Evolutionary conservation across 2,113 vertebrate genomes (phyloP), one percentile per base, ranked within the genome.

Genomic region (Megaleporinus macrocephalus): DNA sequence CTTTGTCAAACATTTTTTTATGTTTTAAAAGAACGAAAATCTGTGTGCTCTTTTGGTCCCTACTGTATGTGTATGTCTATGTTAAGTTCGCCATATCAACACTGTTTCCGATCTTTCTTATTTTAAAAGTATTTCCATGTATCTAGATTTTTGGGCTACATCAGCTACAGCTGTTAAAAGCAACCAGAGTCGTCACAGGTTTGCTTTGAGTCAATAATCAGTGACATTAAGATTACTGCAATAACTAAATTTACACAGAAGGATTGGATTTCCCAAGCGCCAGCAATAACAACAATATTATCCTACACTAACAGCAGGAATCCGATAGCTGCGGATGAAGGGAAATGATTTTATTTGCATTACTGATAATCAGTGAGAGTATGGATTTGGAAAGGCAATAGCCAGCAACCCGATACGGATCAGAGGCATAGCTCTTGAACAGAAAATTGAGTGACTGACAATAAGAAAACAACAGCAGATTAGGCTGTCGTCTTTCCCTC

Each of bases 291-390:
- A 77, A 73, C 51, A 77, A 83, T 27, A 83, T 49, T 24, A 81
- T 62, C 55, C 63, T 26, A 27, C 76, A 78, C 61, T 73, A 51
- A 83, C 57, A 77, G 27, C 70, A 47, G 75, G 61, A 80, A 87
- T 63, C 73, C 49, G 79, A 86, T 77, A 83, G 62, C 3, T 20
- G 27, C 78, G 75, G 22, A 16, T 16, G 53, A 68, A 66, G 84
- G 51, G 62, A 88, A 87, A 83, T 10, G 72, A 89, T 59, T 77
- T 65, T 24, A 76, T 77, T 75, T 62, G 51, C 20, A 84, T 87
- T 73, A 89, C 76, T 76, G 70, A 78, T 82, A 30, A 83, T 74
- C 36, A 61, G 41, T 26, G 65, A 70, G 63, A 29, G 53, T 68
- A 80, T 69, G 20, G 49, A 81, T 84, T 79, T 33, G 57, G 55